Conservation (phyloP, 2,888 invertebrate genomes). For the Bruchidius siliquastri region DNA sequence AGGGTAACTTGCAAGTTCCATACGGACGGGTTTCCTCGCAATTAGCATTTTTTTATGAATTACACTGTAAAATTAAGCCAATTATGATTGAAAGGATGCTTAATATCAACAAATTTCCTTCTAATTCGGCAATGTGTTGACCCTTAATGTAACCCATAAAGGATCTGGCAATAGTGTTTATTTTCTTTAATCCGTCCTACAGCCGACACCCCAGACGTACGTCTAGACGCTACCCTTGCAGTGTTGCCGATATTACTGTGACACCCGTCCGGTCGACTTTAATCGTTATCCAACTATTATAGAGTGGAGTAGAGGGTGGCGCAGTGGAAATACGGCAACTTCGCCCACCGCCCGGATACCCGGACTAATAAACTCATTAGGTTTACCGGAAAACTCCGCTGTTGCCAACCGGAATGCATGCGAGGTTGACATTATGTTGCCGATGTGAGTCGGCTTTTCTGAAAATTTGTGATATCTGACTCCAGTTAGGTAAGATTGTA, state of each 20-base stretch:
- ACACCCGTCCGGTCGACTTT: neutral
- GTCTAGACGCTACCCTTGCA: conserved; percentile 8
- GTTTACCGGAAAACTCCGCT: conserved; percentile 1
- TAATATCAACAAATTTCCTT: too few species aligned
- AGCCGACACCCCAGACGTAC: conserved; percentile 4
- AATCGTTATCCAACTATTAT: neutral
- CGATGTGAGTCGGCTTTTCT: neutral
- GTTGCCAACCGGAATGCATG: neutral
- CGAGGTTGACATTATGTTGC: neutral
- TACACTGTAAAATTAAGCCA: too few species aligned
- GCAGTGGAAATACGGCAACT: neutral
- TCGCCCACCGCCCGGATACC: conserved; percentile 1
- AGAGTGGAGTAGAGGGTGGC: neutral
- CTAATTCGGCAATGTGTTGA: too few species aligned
- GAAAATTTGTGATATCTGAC: neutral
- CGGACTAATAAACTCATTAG: conserved; percentile 11
- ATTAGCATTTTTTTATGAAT: too few species aligned
- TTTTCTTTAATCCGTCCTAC: neutral
- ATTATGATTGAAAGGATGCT: too few species aligned
- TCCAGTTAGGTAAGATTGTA: neutral
- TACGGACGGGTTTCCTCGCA: too few species aligned
- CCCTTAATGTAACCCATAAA: neutral
- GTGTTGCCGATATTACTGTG: neutral
- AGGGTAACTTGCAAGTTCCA: too few species aligned
- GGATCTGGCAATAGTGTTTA: neutral